These are phyloP conservation scores for mouse (Mus musculus) DNA, from an alignment of 2,113 vertebrate genomes.

Conservation along the genomic window DNA sequence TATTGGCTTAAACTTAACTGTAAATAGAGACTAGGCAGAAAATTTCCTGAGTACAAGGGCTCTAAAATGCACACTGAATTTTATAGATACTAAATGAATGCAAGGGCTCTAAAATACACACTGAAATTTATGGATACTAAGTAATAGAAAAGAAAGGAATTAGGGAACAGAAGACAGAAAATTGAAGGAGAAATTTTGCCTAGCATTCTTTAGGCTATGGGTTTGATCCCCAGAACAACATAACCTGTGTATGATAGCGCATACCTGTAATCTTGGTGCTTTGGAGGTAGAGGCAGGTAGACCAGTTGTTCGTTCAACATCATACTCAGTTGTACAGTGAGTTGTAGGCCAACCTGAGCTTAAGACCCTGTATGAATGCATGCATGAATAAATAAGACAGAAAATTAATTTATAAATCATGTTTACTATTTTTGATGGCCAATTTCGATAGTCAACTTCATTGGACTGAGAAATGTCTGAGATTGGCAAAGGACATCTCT, in stretches of 20 bases:
- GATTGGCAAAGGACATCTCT: background rate
- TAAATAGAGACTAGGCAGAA: background rate
- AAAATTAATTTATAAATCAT: background rate
- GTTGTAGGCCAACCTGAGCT: background rate
- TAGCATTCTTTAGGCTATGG: background rate
- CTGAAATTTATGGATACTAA: constrained; percentile 14
- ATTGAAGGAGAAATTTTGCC: background rate
- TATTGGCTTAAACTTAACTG: background rate
- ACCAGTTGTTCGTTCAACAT: background rate
- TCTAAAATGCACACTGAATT: constrained; percentile 2
- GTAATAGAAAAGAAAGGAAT: background rate
- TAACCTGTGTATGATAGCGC: background rate
- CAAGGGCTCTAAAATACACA: background rate
- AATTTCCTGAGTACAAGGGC: background rate
- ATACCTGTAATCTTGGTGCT: background rate
- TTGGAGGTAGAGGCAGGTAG: background rate
- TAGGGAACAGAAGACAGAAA: too few relatives aligned
- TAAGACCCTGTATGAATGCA: background rate
- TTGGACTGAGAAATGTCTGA: background rate
- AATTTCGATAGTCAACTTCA: background rate
- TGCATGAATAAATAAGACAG: background rate
- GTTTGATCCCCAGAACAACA: background rate
- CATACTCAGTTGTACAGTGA: background rate
- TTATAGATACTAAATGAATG: background rate
- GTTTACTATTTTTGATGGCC: background rate